Base-by-base conservation (phyloP, 2,888 invertebrate species). In the Epicampocera succincta region DNA sequence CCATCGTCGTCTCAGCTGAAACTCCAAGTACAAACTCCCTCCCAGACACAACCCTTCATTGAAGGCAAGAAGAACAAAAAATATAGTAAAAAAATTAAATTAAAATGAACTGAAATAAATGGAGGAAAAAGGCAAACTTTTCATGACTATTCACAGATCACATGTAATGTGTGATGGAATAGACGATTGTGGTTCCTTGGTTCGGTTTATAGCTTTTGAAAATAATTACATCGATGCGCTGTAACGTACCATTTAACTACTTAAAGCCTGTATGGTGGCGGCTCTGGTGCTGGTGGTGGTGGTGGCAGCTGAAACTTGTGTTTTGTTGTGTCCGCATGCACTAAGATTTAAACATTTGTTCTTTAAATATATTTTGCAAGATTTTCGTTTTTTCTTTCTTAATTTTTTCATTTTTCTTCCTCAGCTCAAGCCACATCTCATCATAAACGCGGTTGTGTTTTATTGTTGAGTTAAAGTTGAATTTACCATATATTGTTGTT, bases 141-240 rank as follows among this genome's bases (percentile, higher is more conserved):
- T 29, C 40, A 33, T 52, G 65, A 78, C 66, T 68, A 60, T 79
- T 73, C 50, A n/a, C 61, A 61, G 63, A 72, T 72, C 71, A 66
- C 42, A 60, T 80, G 44, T 52, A 69, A 65, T 75, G 38, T 65
- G 33, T 52, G 3, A 17, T 33, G 60, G 33, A 29, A 65, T 50
- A 33, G 65, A 65, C 46, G 56, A 60, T 81, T 73, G 69, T 74
- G 81, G 78, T 82, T 78, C 60, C 61, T 69, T 60, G 21, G 42
- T 82, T 82, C 78, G 21, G 42, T 82, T 82, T 82, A 78, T 74
- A 78, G 78, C 82, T 82, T 78, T 78, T 82, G 81, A 78, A 78
- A 78, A 78, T 78, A 72, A 72, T 66, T 76, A 61, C 60, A 52
- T 61, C 61, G 76, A 61, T 76, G 54, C 54, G 69, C 17, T 63